Evolutionary conservation across 2,888 invertebrate species (phyloP), one percentile per base, ranked within the genome.

Genomic region (Drosophila birchii): DNA sequence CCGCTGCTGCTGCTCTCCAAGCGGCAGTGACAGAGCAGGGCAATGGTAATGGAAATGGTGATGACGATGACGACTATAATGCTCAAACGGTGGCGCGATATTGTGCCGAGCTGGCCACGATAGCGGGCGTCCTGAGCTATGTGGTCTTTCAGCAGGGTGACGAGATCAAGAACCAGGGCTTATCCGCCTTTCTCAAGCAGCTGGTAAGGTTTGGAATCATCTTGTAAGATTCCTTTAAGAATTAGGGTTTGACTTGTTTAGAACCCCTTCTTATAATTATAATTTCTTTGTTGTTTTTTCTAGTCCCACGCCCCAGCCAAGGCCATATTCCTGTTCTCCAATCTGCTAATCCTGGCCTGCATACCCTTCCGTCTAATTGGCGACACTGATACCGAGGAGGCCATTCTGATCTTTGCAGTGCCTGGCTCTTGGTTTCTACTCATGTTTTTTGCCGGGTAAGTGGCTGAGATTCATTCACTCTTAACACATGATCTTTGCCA

Each of bases 371-470:
- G 99, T 7, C 89, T 97, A 16, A 94, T 94, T 73, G 95, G 94
- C 12, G 95, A 97, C 88, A 94, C 95, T 53, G 94, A 95, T 86
- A 94, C 96, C 0, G 99, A 99, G 92, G 99, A 99, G 92, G 96
- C 97, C 0, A 95, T 99, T 56, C 93, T 99, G 32, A 95, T 98
- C 43, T 96, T 99, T 86, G 96, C 99, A 0, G 95, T 99, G 26
- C 99, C 99, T 0, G 97, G 98, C 6, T 97, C 97, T 39, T 99
- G 99, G 99, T 98, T 99, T 92, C 95, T 98, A 47, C 94, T 99
- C 26, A 98, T 99, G 96, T 99, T 99, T 93, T 99, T 99, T 93
- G 99, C 99, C 44, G 98, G 99, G 99, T 99, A 94, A 93, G 91
- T 75, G 11, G 14, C 23, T 0, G 3, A 6, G 14, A 23, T 9